Conservation (phyloP, 2,113 vertebrate species). For the Onychorhynchus coronatus region DNA sequence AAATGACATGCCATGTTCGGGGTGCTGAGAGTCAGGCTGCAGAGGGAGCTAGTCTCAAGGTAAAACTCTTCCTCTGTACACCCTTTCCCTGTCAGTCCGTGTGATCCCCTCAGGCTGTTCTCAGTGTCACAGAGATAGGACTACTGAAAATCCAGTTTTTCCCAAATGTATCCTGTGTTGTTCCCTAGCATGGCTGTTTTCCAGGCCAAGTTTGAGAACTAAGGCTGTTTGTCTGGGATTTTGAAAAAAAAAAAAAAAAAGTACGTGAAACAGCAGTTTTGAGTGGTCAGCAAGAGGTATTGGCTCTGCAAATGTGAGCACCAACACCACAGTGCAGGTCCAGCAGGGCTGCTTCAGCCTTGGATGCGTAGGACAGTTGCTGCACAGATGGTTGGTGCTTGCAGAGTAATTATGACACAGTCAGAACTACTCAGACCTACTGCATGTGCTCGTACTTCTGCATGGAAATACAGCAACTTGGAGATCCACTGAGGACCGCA, state of each 20-base stretch:
- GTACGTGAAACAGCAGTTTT: not conserved
- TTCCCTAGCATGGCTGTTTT: not conserved
- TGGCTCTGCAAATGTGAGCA: not conserved
- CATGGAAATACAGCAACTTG: not conserved
- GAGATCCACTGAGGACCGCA: not conserved
- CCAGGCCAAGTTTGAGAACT: not conserved
- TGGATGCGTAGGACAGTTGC: not conserved
- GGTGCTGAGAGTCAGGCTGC: not conserved
- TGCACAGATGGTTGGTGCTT: not conserved
- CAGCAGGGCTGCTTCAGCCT: not conserved
- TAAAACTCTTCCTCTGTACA: not conserved
- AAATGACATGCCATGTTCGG: accelerated
- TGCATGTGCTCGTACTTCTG: accelerated
- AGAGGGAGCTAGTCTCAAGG: constrained; percentile 47
- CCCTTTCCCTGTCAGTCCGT: not conserved
- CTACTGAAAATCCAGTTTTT: not conserved
- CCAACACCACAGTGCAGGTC: not conserved
- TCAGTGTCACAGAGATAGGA: not conserved
- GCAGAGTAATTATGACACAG: not conserved
- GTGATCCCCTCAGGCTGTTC: not conserved
- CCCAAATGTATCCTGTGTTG: accelerated
- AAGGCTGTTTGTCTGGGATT: not conserved
- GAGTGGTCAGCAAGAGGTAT: not conserved
- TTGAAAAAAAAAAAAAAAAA: not conserved
- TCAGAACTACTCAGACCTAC: not conserved